Evolutionary conservation across 1,140 invertebrate genomes (phyloP).

Genomic region (Pseudachorutes palmiensis): DNA sequence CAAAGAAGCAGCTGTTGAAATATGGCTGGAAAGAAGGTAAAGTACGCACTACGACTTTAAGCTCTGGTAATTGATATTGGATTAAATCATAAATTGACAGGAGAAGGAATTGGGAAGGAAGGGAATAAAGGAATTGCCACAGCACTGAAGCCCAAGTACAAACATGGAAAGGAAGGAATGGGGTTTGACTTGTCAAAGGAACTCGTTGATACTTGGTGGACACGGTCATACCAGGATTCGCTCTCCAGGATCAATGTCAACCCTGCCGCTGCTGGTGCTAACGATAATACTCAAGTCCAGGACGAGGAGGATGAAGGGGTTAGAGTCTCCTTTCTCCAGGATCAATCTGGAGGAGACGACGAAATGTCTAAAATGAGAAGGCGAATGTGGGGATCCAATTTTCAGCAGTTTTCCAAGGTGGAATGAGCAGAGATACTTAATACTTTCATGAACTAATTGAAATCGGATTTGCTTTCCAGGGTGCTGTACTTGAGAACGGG

Average conservation of each 20-base stretch:
- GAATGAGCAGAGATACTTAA: not conserved
- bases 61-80: constrained; percentile 1
- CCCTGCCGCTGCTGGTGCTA: not conserved
- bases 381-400: constrained; percentile 32
- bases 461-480: constrained; percentile 22
- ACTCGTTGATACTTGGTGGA: constrained; percentile 36
- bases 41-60: not conserved
- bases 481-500: constrained; percentile 30
- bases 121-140: constrained; percentile 30
- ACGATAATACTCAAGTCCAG: not conserved
- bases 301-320: not conserved
- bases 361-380: constrained; percentile 24
- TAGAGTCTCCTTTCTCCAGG: not conserved
- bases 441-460: not conserved
- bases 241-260: constrained; percentile 29
- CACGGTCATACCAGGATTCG: constrained; percentile 27
- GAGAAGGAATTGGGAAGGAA: constrained; percentile 30
- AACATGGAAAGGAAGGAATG: constrained; percentile 34
- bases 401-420: constrained; percentile 34
- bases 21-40: constrained; percentile 26
- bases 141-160: constrained; percentile 33
- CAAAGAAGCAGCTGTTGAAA: constrained; percentile 19
- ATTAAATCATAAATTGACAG: constrained; percentile 6
- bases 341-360: not conserved
- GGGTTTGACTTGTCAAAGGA: constrained; percentile 37